Percentiles rank a stretch among this genome's conserved stretches.
Conservation (phyloP, 2,113 vertebrate genomes). For the Phalacrocorax brasilianus region DNA sequence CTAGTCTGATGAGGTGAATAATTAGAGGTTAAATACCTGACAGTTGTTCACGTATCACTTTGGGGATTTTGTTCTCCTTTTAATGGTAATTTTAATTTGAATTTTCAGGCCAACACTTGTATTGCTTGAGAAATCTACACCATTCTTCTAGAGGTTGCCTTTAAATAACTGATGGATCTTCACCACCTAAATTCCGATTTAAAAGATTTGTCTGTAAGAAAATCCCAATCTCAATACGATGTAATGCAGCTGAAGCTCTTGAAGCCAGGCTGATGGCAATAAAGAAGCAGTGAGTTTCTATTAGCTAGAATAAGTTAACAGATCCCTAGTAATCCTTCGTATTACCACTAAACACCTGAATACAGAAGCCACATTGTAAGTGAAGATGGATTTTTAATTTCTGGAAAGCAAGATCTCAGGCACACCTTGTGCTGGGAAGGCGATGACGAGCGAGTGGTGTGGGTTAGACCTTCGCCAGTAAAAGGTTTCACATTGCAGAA, state of each 20-base stretch:
- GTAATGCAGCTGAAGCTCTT: background rate
- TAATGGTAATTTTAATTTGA: background rate
- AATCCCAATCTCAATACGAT: constrained; percentile 20
- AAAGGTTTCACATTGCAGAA: constrained; percentile 26
- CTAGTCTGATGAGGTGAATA: background rate
- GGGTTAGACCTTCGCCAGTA: background rate
- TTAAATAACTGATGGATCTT: constrained; percentile 37
- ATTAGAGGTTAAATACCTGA: background rate
- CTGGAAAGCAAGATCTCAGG: background rate
- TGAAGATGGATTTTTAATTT: background rate
- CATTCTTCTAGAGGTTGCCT: constrained; percentile 6
- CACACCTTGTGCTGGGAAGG: background rate
- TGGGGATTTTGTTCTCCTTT: background rate
- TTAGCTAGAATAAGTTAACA: background rate
- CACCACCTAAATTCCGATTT: constrained; percentile 39
- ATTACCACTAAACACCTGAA: background rate
- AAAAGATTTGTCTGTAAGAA: constrained; percentile 37
- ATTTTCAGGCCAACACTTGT: background rate
- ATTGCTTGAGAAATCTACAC: constrained; percentile 14
- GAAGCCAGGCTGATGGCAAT: background rate
- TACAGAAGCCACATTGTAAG: background rate
- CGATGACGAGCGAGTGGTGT: background rate
- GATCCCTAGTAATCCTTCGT: background rate
- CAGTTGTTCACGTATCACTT: background rate
- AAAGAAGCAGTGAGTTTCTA: background rate